phyloP scores from a whole-genome alignment of 2,113 vertebrate genomes.

The Peucedramus taeniatus region DNA sequence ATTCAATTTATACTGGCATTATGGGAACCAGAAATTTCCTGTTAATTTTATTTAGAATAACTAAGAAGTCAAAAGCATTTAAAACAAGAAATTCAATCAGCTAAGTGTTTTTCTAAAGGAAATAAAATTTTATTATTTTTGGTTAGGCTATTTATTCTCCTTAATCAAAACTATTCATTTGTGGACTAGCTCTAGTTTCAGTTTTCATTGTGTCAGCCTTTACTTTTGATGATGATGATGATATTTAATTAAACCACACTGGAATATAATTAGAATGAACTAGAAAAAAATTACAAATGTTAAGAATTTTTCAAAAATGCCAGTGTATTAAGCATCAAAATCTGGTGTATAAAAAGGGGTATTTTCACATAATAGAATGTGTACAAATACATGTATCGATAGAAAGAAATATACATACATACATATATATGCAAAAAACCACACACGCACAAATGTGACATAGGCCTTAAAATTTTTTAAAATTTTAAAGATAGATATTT shows the following conservation, averaged over 20 bases:
- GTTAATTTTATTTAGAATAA: neutral
- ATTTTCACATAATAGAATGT: neutral
- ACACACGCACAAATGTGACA: neutral
- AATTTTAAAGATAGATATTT: neutral
- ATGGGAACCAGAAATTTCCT: neutral
- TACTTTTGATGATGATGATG: neutral
- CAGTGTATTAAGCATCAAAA: neutral
- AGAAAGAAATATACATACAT: neutral
- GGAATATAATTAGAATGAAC: neutral
- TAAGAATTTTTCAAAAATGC: neutral
- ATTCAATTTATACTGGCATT: neutral
- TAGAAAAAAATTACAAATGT: neutral
- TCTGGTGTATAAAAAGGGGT: neutral
- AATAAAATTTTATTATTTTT: neutral
- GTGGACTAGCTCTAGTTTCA: neutral
- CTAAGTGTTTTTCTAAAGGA: neutral
- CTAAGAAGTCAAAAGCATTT: neutral
- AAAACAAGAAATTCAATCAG: neutral
- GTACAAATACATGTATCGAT: accelerated
- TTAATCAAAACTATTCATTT: neutral
- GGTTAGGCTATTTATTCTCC: neutral
- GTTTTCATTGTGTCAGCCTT: neutral
- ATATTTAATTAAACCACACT: neutral
- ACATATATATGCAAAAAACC: neutral
- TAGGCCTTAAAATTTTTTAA: neutral